phyloP scores from a whole-genome alignment of 2,113 vertebrate genomes.

The Puntigrus tetrazona region DNA sequence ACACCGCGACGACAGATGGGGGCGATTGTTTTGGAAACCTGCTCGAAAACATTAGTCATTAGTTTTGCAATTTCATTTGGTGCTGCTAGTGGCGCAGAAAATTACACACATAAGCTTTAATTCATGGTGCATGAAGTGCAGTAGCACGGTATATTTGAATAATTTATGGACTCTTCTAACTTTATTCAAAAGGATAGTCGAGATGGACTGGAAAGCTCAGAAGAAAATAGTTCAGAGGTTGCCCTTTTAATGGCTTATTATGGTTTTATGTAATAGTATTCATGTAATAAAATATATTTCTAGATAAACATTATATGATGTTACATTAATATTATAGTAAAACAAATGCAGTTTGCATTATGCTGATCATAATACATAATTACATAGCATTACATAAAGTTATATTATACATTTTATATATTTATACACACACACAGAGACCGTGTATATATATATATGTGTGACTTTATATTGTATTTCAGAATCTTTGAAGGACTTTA shows the following conservation, averaged over 20 bases:
- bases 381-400: too few species aligned
- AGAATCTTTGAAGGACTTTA: not conserved
- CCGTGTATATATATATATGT: too few species aligned
- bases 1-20: not conserved
- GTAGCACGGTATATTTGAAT: not conserved
- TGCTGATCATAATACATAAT: not conserved
- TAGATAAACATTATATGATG: not conserved
- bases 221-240: not conserved
- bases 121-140: not conserved
- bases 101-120: not conserved
- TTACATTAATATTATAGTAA: not conserved
- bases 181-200: not conserved
- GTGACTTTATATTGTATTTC: not conserved
- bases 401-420: too few species aligned
- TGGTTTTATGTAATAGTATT: not conserved
- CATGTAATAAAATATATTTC: not conserved
- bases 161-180: conserved; percentile 7
- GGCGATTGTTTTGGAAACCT: not conserved
- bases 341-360: not conserved
- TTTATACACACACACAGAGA: too few species aligned
- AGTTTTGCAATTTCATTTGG: not conserved
- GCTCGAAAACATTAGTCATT: conserved; percentile 1
- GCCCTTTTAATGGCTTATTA: not conserved
- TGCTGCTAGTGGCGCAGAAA: not conserved
- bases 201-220: not conserved